Conservation (phyloP, 2,797 vertebrate genomes). For the Sebastes flavidus region DNA sequence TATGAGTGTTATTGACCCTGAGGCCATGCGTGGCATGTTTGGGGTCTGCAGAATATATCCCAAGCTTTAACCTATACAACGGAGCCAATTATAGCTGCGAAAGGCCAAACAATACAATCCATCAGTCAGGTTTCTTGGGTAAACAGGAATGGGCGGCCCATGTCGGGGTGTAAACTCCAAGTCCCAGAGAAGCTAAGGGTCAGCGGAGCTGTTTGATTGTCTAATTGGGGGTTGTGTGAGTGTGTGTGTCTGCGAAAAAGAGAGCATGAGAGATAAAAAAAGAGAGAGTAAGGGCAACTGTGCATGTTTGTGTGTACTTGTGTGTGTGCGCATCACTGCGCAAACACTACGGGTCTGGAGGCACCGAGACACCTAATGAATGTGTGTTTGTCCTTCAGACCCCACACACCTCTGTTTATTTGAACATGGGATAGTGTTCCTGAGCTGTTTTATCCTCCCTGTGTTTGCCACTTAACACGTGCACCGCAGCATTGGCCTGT, state of each 20-base stretch:
- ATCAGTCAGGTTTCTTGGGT: conserved; percentile 81
- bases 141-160: conserved; percentile 78
- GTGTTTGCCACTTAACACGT: conserved; percentile 80
- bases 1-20: conserved; percentile 84
- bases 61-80: conserved; percentile 86
- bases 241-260: background rate
- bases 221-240: conserved; percentile 71
- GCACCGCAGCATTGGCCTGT: conserved; percentile 56
- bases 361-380: conserved; percentile 79
- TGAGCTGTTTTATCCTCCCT: conserved; percentile 78
- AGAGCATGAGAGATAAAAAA: background rate
- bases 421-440: conserved; percentile 83
- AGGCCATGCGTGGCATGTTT: conserved; percentile 85
- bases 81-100: conserved; percentile 81
- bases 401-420: conserved; percentile 85
- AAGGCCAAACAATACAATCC: conserved; percentile 88
- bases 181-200: conserved; percentile 80
- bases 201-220: conserved; percentile 82
- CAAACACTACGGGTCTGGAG: conserved; percentile 59
- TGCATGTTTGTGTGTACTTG: background rate
- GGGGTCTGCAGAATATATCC: conserved; percentile 86
- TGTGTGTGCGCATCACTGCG: conserved; percentile 54
- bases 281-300: background rate
- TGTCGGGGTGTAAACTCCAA: conserved; percentile 78
- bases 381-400: conserved; percentile 82